phyloP scores from a whole-genome alignment of 1,140 invertebrate species.

The Trichonephila clavata region DNA sequence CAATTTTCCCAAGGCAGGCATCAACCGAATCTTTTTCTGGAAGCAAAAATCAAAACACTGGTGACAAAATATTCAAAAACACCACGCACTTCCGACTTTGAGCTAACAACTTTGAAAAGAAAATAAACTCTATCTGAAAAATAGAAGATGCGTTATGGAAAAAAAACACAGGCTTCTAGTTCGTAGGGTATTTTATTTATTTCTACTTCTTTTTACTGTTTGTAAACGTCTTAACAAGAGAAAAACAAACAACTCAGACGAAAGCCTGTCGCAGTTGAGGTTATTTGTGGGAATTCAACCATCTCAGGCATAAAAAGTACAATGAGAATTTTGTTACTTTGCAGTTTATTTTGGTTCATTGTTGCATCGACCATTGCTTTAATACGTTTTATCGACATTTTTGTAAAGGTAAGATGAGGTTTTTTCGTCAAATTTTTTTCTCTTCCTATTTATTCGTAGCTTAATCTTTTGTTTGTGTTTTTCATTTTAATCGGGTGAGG shows the following conservation, averaged over 20 bases:
- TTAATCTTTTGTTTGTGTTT: constrained; percentile 38
- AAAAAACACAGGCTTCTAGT: constrained; percentile 9
- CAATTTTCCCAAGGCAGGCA: background rate
- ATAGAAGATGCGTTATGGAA: background rate
- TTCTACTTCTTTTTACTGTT: background rate
- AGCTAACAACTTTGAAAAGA: constrained; percentile 1
- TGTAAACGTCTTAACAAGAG: constrained; percentile 1
- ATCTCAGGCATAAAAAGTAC: background rate
- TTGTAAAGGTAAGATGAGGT: constrained; percentile 39
- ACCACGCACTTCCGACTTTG: background rate
- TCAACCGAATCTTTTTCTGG: background rate
- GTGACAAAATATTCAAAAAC: constrained; percentile 21
- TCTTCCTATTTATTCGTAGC: background rate
- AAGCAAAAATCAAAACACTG: constrained; percentile 1
- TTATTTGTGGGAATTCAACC: constrained; percentile 59
- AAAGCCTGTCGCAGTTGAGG: constrained; percentile 25
- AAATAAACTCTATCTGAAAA: constrained; percentile 55
- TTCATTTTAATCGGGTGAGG: constrained; percentile 31
- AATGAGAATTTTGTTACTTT: constrained; percentile 34
- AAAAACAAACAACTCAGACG: constrained; percentile 29
- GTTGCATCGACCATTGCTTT: constrained; percentile 54
- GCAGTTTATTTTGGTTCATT: constrained; percentile 22
- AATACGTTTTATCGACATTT: constrained; percentile 65
- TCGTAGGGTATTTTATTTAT: background rate
- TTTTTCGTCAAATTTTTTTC: background rate